Percentiles rank a stretch among this genome's conserved stretches.
These are phyloP conservation scores for Zelostemma sp. DNA, from an alignment of 1,140 invertebrate species.

Conservation along the genomic window DNA sequence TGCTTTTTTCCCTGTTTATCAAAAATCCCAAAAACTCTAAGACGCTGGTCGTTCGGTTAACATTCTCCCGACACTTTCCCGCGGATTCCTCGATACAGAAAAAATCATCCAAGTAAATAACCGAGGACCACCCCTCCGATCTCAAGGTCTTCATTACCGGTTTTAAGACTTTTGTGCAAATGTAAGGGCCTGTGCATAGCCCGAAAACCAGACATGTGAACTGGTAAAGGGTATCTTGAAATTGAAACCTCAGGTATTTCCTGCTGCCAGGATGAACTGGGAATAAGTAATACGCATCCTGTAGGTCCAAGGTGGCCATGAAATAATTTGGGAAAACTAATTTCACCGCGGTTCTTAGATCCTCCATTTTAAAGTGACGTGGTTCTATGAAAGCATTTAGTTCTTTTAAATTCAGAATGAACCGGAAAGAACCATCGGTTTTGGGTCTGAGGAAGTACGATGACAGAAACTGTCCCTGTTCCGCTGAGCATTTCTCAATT, in stretches of 20 bases:
- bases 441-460: constrained; percentile 21
- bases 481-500: constrained; percentile 10
- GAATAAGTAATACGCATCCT: constrained; percentile 21
- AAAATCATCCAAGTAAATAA: constrained; percentile 23
- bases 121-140: constrained; percentile 4
- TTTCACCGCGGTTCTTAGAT: constrained; percentile 18
- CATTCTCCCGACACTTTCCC: constrained; percentile 13
- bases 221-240: constrained; percentile 13
- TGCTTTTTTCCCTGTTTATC: constrained; percentile 38
- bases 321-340: constrained; percentile 17
- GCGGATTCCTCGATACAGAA: background rate
- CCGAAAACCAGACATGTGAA: constrained; percentile 24
- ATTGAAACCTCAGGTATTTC: constrained; percentile 25
- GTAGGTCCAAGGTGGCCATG: constrained; percentile 13
- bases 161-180: constrained; percentile 32
- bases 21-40: constrained; percentile 38
- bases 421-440: constrained; percentile 10
- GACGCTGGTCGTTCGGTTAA: constrained; percentile 1
- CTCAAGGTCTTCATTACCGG: constrained; percentile 9
- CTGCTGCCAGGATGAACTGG: background rate
- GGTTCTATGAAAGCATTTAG: constrained; percentile 20
- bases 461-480: constrained; percentile 21
- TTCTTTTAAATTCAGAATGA: no score
- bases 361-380: constrained; percentile 30
- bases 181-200: constrained; percentile 5